A percentile compares a stretch with the other conserved stretches of the same genome.
phyloP scores from a whole-genome alignment of 2,113 vertebrate genomes.

The Serilophus lunatus region DNA sequence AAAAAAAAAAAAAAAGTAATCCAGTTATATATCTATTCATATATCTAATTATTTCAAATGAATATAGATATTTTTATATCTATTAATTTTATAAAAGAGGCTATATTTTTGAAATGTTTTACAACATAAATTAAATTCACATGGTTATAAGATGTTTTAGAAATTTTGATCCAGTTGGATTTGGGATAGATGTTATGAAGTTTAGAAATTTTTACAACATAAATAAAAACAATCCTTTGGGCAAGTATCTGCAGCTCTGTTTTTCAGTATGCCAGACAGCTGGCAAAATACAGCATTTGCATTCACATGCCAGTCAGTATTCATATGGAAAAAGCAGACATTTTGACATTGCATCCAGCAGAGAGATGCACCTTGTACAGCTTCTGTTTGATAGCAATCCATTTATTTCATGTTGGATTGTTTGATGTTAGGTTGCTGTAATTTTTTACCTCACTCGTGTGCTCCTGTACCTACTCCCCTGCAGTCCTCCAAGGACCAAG shows the following conservation, averaged over 20 bases:
- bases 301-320: background rate
- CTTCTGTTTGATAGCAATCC: background rate
- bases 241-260: background rate
- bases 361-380: background rate
- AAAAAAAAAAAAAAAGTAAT: background rate
- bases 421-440: background rate
- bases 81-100: background rate
- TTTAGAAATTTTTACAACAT: background rate
- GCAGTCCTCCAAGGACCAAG: background rate
- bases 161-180: background rate
- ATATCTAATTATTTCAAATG: background rate
- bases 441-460: background rate
- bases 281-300: background rate
- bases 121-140: background rate
- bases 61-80: background rate
- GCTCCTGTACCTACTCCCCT: background rate
- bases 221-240: background rate
- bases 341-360: background rate
- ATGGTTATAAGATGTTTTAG: background rate
- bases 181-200: background rate
- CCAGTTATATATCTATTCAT: background rate
- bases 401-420: background rate
- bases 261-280: background rate
- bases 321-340: background rate
- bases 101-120: background rate